Evolutionary conservation across 2,797 vertebrate genomes (phyloP), one percentile per base, ranked within the genome.

Genomic region (Odontamblyopus rebecca): DNA sequence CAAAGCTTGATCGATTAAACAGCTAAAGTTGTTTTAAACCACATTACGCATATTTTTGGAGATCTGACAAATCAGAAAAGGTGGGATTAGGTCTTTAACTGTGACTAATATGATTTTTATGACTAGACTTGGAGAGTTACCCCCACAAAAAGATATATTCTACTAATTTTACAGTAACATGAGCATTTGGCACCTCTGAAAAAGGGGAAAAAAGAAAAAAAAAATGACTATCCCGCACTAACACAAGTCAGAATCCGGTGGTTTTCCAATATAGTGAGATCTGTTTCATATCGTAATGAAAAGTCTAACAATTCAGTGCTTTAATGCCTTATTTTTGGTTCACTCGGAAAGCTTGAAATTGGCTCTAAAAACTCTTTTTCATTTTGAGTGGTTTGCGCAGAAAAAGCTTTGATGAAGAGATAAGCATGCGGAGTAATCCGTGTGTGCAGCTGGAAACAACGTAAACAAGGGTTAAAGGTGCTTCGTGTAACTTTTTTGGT

Each of bases 321-420:
- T 89, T 73, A 82, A 84, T 79, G 77, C 91, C 89, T 92, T 89
- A 89, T 89, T 81, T 84, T 82, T 85, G 84, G 82, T 89, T 88
- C 82, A 82, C 88, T 92, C 88, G 73, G 81, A 77, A 74, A 76
- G 75, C 79, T 83, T 81, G 75, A 79, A 83, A 87, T 88, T 88
- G 89, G 87, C 80, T 86, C 32, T 65, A 48, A 65, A 65, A 65
- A 16, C 38, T 67, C 61, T 69, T 57, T 38, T 66, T 72, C 79
- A 72, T 73, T 86, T 75, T 82, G 75, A 85, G 81, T 85, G 88
- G 86, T 89, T 90, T 91, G 82, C 88, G 78, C 85, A 88, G 87
- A 89, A 90, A 89, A 79, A 72, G 76, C 82, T 86, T 86, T 91
- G 87, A 92, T 92, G 89, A 87, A 85, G 87, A 82, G 79, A 88